Evolutionary conservation across 2,888 invertebrate genomes (phyloP), one percentile per base, ranked within the genome.

Genomic region (Mythimna pallens): DNA sequence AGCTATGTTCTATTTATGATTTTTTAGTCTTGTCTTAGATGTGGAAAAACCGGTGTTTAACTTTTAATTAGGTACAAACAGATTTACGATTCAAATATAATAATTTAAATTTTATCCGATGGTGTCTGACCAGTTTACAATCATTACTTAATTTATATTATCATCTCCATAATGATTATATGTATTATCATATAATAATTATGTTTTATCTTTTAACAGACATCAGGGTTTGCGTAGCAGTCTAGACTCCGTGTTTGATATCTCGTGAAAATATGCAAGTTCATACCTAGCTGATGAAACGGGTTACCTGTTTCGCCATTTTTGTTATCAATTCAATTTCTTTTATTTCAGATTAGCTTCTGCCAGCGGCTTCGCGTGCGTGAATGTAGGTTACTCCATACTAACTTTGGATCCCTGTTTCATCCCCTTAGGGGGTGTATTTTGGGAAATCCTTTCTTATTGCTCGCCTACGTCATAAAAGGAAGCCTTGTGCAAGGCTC

Each of bases 121-220:
- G 22, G 22, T 59, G n/a, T 62, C 9, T 3, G 20, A 22, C 10
- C 22, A 65, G 54, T 54, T 54, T 36, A 40, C 20, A 54, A 65
- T 36, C 1, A 71, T 59, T 72, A 47, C 6, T 20, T 17, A 59
- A 9, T 14, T 30, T 0, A 50, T 34, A 58, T 63, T 30, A 80
- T 80, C 58, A 25, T 25, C 14, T 50, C 55, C 25, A 34, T 64
- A 64, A 58, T 68, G 68, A 80, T 62, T 47, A 17, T 20, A 20
- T 6, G 47, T 47, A 74, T 36, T 62, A 78, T 76, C 76, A 12
- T 30, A 9, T 62, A 80, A 68, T 65, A 59, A 64, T 61, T 52
- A 34, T 62, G n/a, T 55, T 63, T 74, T 74, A 78, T 78, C 75
- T 52, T 67, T 3, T 1, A 22, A 22, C n/a, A 74, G 59, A 59